These are phyloP conservation scores for Cancer borealis DNA, from an alignment of 2,888 invertebrate genomes.

Conservation along the genomic window DNA sequence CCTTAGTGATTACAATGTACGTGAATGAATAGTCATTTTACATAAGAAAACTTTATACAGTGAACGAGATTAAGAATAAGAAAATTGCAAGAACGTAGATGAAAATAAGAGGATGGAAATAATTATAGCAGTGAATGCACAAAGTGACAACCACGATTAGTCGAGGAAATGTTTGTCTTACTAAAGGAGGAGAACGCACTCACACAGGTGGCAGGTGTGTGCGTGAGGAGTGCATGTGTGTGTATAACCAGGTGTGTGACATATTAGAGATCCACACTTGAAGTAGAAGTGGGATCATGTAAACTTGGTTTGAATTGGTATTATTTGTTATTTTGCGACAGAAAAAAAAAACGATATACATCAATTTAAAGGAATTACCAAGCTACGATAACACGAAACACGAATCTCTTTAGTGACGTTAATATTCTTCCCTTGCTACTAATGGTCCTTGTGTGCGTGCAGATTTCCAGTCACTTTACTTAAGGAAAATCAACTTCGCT, in stretches of 20 bases:
- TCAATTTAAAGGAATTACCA: not conserved
- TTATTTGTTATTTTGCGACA: not conserved
- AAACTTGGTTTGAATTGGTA: not conserved
- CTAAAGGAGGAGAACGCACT: not conserved
- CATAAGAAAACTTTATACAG: not conserved
- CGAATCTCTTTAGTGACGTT: too few species aligned
- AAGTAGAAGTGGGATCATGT: not conserved
- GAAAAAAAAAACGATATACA: not conserved
- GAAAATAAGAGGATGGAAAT: not conserved
- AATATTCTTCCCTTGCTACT: too few species aligned
- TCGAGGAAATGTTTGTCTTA: not conserved
- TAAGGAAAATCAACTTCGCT: too few species aligned
- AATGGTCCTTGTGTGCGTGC: too few species aligned
- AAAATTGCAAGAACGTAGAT: not conserved
- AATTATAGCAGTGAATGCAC: not conserved
- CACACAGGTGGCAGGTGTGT: not conserved
- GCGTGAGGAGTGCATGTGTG: not conserved
- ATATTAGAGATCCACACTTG: not conserved
- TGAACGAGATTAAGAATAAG: not conserved
- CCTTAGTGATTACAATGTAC: not conserved
- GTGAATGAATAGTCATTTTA: not conserved
- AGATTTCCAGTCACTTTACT: too few species aligned
- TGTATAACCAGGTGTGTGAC: constrained; percentile 40
- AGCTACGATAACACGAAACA: not conserved
- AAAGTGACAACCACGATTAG: not conserved